phyloP scores from a whole-genome alignment of 2,797 vertebrate genomes.

The Dermochelys coriacea region DNA sequence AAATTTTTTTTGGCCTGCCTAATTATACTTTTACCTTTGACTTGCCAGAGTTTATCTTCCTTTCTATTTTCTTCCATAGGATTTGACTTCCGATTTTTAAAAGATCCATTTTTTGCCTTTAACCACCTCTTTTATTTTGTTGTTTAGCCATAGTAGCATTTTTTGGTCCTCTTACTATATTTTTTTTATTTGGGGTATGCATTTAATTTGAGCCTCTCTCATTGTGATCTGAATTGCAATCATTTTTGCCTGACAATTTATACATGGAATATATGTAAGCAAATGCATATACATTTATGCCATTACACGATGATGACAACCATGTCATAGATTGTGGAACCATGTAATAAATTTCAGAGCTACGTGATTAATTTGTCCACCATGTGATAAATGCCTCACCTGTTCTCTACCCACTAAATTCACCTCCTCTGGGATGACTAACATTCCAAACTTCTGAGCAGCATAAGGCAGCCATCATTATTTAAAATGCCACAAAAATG shows the following conservation, averaged over 20 bases:
- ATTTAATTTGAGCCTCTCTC: background rate
- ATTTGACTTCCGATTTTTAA: background rate
- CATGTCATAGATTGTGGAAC: background rate
- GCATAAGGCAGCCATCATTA: background rate
- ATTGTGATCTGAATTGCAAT: background rate
- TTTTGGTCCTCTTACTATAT: background rate
- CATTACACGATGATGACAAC: background rate
- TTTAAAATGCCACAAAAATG: conserved; percentile 33
- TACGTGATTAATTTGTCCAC: background rate
- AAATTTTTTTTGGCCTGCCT: background rate
- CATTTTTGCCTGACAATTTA: background rate
- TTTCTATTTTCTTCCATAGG: background rate
- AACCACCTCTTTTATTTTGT: background rate
- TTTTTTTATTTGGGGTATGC: background rate
- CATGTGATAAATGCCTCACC: conserved; percentile 14
- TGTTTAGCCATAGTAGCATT: background rate
- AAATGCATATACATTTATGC: background rate
- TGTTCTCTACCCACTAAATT: background rate
- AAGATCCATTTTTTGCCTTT: background rate
- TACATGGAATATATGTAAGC: background rate
- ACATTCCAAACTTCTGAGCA: conserved; percentile 41
- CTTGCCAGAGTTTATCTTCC: background rate
- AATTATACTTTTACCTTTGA: background rate
- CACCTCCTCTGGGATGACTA: background rate
- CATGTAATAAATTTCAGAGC: background rate